Percentiles rank a stretch among this genome's conserved stretches.
phyloP scores from a whole-genome alignment of 2,113 vertebrate genomes.

The Typhlomys cinereus region DNA sequence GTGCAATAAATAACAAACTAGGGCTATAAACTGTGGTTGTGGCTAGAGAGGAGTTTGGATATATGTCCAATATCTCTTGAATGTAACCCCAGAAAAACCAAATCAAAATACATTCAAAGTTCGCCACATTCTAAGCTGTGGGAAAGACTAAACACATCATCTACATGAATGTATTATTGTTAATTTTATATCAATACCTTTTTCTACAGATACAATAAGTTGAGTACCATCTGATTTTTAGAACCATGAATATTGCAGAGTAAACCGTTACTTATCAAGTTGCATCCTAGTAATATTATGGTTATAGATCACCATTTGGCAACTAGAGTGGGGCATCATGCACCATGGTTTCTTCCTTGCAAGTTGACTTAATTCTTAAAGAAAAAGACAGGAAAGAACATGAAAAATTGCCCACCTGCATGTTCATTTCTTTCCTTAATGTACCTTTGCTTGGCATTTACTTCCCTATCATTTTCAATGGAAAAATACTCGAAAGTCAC shows the following conservation, averaged over 20 bases:
- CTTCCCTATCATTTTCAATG: constrained; percentile 45
- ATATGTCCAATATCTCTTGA: neutral
- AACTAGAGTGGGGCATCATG: neutral
- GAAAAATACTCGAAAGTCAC: constrained; percentile 59
- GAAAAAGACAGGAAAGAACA: neutral
- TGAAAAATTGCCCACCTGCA: constrained; percentile 23
- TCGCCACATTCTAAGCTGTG: neutral
- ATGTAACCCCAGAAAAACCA: neutral
- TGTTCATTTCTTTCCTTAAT: constrained; percentile 53
- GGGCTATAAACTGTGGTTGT: neutral
- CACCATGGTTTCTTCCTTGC: neutral
- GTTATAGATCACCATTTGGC: constrained; percentile 3
- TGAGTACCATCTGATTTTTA: neutral
- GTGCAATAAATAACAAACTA: neutral
- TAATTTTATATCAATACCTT: neutral
- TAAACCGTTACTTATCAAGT: neutral
- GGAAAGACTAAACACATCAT: neutral
- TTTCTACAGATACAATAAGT: neutral
- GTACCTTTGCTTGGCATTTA: constrained; percentile 35
- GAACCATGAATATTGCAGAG: neutral
- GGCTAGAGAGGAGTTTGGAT: neutral
- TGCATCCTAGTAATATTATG: neutral
- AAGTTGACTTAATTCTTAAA: constrained; percentile 22
- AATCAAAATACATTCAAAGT: constrained; percentile 15
- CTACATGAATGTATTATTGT: neutral